phyloP scores from a whole-genome alignment of 64 coral and sea anemone genomes.

The Dendrophyllia cribrosa region DNA sequence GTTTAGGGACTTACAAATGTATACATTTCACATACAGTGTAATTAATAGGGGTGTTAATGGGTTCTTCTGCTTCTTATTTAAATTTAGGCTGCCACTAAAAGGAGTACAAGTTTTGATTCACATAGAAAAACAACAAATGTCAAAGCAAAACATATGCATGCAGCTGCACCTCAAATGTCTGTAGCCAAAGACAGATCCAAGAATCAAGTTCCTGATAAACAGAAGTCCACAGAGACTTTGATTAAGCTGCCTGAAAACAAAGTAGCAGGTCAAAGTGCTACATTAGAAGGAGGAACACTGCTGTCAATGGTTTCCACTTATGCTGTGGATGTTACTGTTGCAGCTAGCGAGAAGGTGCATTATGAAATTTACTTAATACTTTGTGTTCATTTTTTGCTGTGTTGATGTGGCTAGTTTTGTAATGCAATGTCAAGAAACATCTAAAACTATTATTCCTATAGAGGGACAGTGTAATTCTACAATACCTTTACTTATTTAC shows the following conservation, averaged over 20 bases:
- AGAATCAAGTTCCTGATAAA: not conserved
- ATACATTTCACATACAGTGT: no score
- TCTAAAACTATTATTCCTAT: no score
- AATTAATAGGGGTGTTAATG: no score
- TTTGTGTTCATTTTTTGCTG: no score
- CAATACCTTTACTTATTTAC: no score
- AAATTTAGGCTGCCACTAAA: not conserved
- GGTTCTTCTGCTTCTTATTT: no score
- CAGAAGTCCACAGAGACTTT: not conserved
- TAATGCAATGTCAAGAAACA: no score
- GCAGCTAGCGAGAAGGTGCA: constrained; percentile 86
- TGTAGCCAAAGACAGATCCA: not conserved
- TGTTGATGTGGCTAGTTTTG: no score
- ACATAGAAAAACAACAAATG: not conserved
- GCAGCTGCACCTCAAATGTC: not conserved
- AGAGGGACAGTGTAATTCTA: no score
- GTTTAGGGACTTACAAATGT: no score
- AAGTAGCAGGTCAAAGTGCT: not conserved
- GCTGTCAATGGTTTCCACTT: constrained; percentile 63
- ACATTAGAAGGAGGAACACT: constrained; percentile 32
- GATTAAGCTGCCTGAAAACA: not conserved
- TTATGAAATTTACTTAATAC: not conserved
- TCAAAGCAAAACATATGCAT: not conserved
- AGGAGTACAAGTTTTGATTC: not conserved
- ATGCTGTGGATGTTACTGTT: constrained; percentile 83